These are phyloP conservation scores for Drosophila sechellia DNA, from an alignment of 1,140 invertebrate species.

Conservation along the genomic window DNA sequence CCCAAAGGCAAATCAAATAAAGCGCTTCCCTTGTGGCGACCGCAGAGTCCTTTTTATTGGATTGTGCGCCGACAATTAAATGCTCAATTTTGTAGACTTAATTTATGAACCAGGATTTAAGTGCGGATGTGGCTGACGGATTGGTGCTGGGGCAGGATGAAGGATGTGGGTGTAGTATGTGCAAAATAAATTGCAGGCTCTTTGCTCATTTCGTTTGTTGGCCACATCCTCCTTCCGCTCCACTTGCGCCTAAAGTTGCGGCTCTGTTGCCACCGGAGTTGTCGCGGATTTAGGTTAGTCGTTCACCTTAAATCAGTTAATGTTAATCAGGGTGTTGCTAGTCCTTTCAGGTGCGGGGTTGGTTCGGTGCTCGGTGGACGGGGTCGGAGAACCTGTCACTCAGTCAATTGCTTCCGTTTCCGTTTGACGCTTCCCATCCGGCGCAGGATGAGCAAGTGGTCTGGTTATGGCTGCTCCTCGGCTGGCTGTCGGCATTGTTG, in stretches of 20 bases:
- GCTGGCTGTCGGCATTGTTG: conserved; percentile 42
- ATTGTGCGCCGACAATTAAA: conserved; percentile 44
- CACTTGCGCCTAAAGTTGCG: conserved; percentile 55
- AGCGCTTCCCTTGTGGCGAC: neutral
- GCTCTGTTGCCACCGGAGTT: conserved; percentile 16
- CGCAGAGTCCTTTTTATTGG: conserved; percentile 13
- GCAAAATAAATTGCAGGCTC: conserved; percentile 38
- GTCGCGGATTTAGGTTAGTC: conserved; percentile 54
- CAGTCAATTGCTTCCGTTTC: conserved; percentile 70
- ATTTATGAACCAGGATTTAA: conserved; percentile 5
- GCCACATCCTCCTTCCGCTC: conserved; percentile 55
- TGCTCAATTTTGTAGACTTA: conserved; percentile 21
- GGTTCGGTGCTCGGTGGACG: neutral
- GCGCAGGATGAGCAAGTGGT: conserved; percentile 38
- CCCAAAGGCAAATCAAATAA: conserved; percentile 23
- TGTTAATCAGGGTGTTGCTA: conserved; percentile 26
- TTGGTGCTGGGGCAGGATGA: neutral
- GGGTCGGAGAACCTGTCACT: conserved; percentile 22
- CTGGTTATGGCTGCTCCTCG: conserved; percentile 34
- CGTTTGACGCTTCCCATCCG: conserved; percentile 52
- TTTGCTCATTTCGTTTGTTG: conserved; percentile 46
- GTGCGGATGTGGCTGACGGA: neutral
- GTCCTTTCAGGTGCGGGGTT: neutral
- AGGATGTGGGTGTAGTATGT: conserved; percentile 9
- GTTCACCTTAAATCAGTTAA: conserved; percentile 65